These are phyloP conservation scores for Galeopsomyia nigrocyanea DNA, from an alignment of 2,888 invertebrate genomes.

Conservation along the genomic window DNA sequence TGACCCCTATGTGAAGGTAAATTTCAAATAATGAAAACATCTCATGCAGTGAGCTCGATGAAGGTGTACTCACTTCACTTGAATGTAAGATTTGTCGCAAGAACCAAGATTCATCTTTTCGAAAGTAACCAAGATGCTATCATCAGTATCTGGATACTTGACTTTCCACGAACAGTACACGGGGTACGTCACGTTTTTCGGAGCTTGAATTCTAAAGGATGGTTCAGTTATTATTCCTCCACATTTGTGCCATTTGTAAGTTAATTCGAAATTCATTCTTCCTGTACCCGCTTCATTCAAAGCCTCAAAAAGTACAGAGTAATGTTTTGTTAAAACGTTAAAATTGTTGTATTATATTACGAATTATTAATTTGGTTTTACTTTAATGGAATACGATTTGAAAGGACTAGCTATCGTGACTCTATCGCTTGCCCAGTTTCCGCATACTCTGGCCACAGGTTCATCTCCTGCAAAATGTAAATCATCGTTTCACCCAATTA, in stretches of 20 bases:
- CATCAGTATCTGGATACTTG: constrained; percentile 62
- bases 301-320: constrained; percentile 27
- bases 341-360: background rate
- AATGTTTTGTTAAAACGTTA: background rate
- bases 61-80: constrained; percentile 55
- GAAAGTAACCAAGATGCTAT: constrained; percentile 69
- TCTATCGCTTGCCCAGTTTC: constrained; percentile 53
- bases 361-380: constrained; percentile 37
- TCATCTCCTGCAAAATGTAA: constrained; percentile 37
- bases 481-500: background rate
- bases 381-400: constrained; percentile 50
- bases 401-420: constrained; percentile 55
- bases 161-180: constrained; percentile 83
- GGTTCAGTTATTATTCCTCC: constrained; percentile 74
- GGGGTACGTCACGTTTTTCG: constrained; percentile 67
- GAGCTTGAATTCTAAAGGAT: constrained; percentile 71
- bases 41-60: background rate
- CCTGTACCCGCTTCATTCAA: constrained; percentile 23
- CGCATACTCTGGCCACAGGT: constrained; percentile 55
- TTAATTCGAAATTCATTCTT: constrained; percentile 70
- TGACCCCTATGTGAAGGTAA: constrained; percentile 16
- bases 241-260: constrained; percentile 77
- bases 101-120: constrained; percentile 72
- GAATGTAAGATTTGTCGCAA: constrained; percentile 73
- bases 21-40: background rate